Evolutionary conservation across 2,113 vertebrate genomes (phyloP).

Genomic region (Neodon shergylaensis): DNA sequence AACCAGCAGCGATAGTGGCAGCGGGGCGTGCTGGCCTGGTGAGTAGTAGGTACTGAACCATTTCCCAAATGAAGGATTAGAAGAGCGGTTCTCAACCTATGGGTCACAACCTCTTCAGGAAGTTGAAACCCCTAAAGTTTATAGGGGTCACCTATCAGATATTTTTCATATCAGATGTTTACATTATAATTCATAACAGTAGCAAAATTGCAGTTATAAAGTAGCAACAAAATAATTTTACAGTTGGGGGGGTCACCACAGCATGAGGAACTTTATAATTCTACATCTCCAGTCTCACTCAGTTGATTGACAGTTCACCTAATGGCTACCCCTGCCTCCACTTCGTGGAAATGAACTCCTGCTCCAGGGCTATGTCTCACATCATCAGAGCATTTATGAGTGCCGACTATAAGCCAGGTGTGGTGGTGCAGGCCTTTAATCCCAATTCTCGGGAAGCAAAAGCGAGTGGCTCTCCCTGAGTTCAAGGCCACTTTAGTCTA

Average conservation of each 20-base stretch:
- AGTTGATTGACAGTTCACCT: neutral
- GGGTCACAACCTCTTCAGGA: neutral
- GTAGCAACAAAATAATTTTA: neutral
- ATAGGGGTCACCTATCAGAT: neutral
- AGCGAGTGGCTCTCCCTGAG: neutral
- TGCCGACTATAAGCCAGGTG: neutral
- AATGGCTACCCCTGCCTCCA: neutral
- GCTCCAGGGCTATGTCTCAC: neutral
- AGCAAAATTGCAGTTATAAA: neutral
- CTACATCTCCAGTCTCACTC: neutral
- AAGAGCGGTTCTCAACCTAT: neutral
- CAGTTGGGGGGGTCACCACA: too few relatives aligned
- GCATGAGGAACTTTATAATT: neutral
- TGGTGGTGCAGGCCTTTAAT: neutral
- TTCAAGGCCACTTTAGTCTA: neutral
- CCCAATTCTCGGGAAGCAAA: neutral
- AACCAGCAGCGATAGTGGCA: neutral
- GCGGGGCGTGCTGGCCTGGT: neutral
- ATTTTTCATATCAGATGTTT: neutral
- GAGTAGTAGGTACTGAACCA: neutral
- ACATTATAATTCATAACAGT: neutral
- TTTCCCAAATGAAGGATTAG: neutral
- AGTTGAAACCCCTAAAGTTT: neutral
- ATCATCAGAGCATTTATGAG: neutral
- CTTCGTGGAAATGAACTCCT: neutral